Conservation (phyloP, 2,888 invertebrate genomes). For the Choreutis nemorana region DNA sequence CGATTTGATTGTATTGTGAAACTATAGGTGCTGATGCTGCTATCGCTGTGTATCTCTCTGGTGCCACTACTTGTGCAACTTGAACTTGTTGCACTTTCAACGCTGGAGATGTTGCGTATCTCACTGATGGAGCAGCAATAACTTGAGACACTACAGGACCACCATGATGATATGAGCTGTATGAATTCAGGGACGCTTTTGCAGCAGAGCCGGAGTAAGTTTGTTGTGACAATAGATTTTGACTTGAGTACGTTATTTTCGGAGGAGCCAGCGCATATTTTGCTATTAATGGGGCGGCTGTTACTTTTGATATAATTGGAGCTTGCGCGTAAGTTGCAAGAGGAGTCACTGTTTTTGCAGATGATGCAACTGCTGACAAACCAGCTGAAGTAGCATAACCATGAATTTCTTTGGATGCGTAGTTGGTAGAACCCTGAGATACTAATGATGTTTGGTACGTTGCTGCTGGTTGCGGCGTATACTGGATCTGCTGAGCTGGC, state of each 20-base stretch:
- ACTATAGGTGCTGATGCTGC: slow-evolving; percentile 18
- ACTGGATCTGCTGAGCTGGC: slow-evolving; percentile 33
- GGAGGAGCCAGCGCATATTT: slow-evolving; percentile 36
- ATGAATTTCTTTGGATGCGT: slow-evolving; percentile 42
- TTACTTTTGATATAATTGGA: slow-evolving; percentile 58
- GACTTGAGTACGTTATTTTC: slow-evolving; percentile 33
- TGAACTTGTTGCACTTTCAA: slow-evolving; percentile 25
- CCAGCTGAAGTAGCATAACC: slow-evolving; percentile 65
- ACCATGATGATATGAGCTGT: slow-evolving; percentile 30
- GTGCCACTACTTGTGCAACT: slow-evolving; percentile 17
- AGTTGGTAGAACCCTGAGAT: slow-evolving; percentile 19
- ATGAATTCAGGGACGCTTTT: slow-evolving; percentile 49
- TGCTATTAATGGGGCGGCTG: slow-evolving; percentile 52
- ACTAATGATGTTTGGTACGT: slow-evolving; percentile 21
- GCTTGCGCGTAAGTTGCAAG: slow-evolving; percentile 54
- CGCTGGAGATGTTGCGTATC: slow-evolving; percentile 42
- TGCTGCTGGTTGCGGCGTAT: slow-evolving; percentile 29
- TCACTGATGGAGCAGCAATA: slow-evolving; percentile 37
- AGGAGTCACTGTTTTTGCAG: slow-evolving; percentile 40
- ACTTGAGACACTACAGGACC: slow-evolving; percentile 58
- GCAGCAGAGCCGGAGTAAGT: slow-evolving; percentile 35
- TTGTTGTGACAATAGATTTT: slow-evolving; percentile 38
- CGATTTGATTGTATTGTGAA: slow-evolving; percentile 24
- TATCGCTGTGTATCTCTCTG: slow-evolving; percentile 15
- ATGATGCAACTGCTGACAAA: slow-evolving; percentile 39